These are phyloP conservation scores for Gymnodraco acuticeps DNA, from an alignment of 2,797 vertebrate genomes.

Conservation along the genomic window DNA sequence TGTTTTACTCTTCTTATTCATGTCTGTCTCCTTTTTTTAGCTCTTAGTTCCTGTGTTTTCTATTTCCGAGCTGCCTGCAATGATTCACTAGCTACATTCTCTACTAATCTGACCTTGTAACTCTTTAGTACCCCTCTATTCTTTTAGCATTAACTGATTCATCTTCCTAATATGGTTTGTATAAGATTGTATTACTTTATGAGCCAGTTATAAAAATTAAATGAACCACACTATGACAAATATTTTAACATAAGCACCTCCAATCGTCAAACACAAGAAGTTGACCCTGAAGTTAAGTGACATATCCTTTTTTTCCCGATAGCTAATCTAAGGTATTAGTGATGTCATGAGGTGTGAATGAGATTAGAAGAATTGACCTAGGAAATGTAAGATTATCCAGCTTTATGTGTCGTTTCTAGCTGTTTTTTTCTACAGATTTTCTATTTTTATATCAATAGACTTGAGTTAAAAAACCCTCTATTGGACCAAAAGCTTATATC, in stretches of 20 bases:
- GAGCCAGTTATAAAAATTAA: background rate
- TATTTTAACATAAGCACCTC: background rate
- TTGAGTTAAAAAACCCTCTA: too few relatives aligned
- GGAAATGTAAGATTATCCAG: background rate
- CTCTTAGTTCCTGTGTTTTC: constrained; percentile 22
- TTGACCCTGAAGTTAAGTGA: background rate
- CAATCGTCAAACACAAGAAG: background rate
- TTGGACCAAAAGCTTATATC: too few relatives aligned
- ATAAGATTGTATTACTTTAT: background rate
- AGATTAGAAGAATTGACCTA: background rate
- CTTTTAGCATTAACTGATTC: background rate
- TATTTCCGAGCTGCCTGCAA: constrained; percentile 23
- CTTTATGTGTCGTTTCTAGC: background rate
- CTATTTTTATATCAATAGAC: background rate
- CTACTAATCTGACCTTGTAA: background rate
- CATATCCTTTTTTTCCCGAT: background rate
- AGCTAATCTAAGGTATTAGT: background rate
- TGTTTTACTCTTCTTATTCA: constrained; percentile 34
- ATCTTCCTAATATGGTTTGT: background rate
- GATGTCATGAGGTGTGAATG: background rate
- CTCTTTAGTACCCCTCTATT: background rate
- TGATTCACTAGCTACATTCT: background rate
- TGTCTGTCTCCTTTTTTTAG: constrained; percentile 29
- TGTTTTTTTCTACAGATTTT: background rate
- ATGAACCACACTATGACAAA: constrained; percentile 3